Base-by-base conservation (phyloP, 2,797 vertebrate species). In the Phataginus tetradactyla region DNA sequence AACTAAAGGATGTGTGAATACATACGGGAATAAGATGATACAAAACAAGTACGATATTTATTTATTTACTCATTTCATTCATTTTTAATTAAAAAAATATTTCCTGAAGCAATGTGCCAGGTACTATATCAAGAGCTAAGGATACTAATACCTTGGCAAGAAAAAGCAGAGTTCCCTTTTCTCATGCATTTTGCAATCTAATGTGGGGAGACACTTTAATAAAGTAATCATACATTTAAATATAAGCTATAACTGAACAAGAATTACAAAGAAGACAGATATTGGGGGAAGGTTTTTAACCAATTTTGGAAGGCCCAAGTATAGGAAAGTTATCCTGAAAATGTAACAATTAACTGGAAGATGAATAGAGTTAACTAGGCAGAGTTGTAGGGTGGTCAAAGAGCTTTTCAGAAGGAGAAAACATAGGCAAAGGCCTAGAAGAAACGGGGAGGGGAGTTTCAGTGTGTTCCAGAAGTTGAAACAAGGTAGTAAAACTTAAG, bases 11-110 rank as follows among this genome's bases (percentile, higher is more conserved):
- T 71, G 71, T 85, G 12, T 89, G 61, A 84, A 39, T 61, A 78
- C 53, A 68, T 27, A 69, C 3, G 89, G 5, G n/a, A 88, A 84
- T 74, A 20, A 96, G 63, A 93, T 78, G 29, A 63, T 32, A 92
- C 32, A 93, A 85, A 85, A 55, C 42, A 57, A 88, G 5, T 51
- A 89, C 61, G 4, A 75, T 63, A 81, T 51, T 53, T 77, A 80
- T 68, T 34, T 80, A 57, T 64, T 93, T 96, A 74, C 7, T 89
- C 49, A 79, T 68, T 90, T 96, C 34, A 88, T 66, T 78, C 10
- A 61, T 88, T 96, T 90, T 86, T 83, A 94, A 84, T 79, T 59
- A 18, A 71, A 57, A 32, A 69, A 78, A 25, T 29, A 87, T 61
- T 64, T 92, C n/a, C 86, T 66, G 57, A 85, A 45, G 25, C 71